Conservation (phyloP, 2,888 invertebrate genomes). For the Aspidapion aeneum region DNA sequence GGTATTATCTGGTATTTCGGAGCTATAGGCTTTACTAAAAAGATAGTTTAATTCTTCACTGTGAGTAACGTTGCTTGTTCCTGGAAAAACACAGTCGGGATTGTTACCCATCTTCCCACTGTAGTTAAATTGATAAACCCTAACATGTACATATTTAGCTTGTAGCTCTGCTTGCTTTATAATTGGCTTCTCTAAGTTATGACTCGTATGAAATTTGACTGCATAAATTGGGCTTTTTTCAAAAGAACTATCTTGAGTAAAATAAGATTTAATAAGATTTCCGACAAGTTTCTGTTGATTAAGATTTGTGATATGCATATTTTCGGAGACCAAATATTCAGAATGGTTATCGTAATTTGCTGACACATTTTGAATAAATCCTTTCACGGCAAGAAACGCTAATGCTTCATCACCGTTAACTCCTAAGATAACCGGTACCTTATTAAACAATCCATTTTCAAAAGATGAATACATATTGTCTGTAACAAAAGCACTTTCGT, state of each 20-base stretch:
- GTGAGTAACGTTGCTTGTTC: slow-evolving; percentile 10
- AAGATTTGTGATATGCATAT: slow-evolving; percentile 7
- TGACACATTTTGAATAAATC: neutral
- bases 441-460: slow-evolving; percentile 2
- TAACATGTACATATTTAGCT: neutral
- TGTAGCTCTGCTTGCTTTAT: neutral
- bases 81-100: neutral
- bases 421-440: slow-evolving; percentile 10
- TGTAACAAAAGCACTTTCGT: slow-evolving; percentile 8
- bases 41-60: slow-evolving; percentile 13
- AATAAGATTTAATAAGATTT: slow-evolving; percentile 1
- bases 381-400: neutral
- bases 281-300: slow-evolving; percentile 3
- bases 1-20: slow-evolving; percentile 10
- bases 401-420: slow-evolving; percentile 10
- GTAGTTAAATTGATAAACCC: neutral
- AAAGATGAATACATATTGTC: neutral
- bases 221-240: neutral
- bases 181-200: slow-evolving; percentile 8
- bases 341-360: slow-evolving; percentile 8
- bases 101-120: neutral
- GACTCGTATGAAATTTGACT: slow-evolving; percentile 11
- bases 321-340: slow-evolving; percentile 8
- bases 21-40: slow-evolving; percentile 11
- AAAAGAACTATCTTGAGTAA: neutral